Base-by-base conservation (phyloP, 2,888 invertebrate species). In the Mythimna albipuncta region DNA sequence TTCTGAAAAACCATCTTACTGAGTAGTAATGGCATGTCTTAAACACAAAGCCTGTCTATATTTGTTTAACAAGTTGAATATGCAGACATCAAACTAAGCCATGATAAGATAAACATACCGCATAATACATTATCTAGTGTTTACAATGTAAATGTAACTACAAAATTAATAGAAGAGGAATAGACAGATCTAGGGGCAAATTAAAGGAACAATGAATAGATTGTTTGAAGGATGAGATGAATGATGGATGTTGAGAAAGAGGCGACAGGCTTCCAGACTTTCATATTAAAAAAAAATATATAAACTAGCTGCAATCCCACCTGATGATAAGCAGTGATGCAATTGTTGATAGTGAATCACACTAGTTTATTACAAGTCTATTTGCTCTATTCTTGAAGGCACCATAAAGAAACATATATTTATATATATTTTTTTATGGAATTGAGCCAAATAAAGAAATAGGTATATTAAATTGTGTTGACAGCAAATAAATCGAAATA, bases 1-100 rank as follows among this genome's bases (percentile, higher is more conserved):
- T n/a, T 52, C 6, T 52, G 7, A 52, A n/a, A 9, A 7, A 52
- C n/a, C 10, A 35, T 6, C 4, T 7, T 19, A 58, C 1, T 61
- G 61, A 11, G 13, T 0, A 59, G n/a, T 59, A 10, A 59, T 38
- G 59, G n/a, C 10, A 47, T 0, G 47, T 47, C 19, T 16, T 47
- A 47, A 19, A 47, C 9, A n/a, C 35, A 75, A 52, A 61, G 26
- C 26, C 13, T 13, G 3, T 35, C 44, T 11, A 13, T 41, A 50
- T 54, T 26, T 75, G 47, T 21, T 32, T 13, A 61, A 32, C 13
- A 67, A 26, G 74, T 65, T 52, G 59, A 67, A 9, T 55, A 38
- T 13, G 44, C 26, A 75, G 52, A 59, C 13, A 21, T 75, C 19
- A 59, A 54, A 59, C 16, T 16, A 11, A 52, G 35, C 58, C n/a